Conservation (phyloP, 1,140 invertebrate genomes). For the Eufriesea mexicana region DNA sequence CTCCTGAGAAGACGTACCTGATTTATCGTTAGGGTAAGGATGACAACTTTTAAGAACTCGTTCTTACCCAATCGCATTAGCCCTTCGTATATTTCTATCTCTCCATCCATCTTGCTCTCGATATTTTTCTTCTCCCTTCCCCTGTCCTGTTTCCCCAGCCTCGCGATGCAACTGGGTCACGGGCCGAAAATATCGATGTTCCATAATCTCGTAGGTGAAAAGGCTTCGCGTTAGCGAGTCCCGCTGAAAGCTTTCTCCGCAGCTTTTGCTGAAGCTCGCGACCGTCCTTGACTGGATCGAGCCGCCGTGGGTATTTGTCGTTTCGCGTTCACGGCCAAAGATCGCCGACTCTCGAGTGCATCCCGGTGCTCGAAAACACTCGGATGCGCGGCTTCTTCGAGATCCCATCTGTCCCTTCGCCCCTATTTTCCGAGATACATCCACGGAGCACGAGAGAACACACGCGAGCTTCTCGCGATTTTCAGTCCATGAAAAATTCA, state of each 20-base stretch:
- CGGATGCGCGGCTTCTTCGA: constrained; percentile 8
- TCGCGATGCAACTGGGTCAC: constrained; percentile 26
- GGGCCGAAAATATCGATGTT: constrained; percentile 51
- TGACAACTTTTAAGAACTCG: no score
- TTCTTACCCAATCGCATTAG: no score
- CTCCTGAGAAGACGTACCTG: no score
- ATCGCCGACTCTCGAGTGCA: constrained; percentile 45
- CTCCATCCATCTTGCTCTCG: no score
- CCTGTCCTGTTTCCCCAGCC: neutral
- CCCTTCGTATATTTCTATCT: neutral
- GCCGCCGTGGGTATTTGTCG: constrained; percentile 12
- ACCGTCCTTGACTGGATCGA: constrained; percentile 61
- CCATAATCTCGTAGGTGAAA: constrained; percentile 49
- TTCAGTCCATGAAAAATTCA: neutral
- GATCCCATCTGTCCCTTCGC: neutral
- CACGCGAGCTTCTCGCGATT: neutral
- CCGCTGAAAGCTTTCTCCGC: constrained; percentile 33
- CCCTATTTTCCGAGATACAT: neutral
- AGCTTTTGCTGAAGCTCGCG: constrained; percentile 42
- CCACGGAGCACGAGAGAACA: no score
- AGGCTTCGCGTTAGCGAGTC: constrained; percentile 42
- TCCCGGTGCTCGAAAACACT: constrained; percentile 41
- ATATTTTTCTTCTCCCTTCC: neutral
- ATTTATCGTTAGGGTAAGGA: no score
- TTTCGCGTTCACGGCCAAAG: constrained; percentile 59